phyloP scores from a whole-genome alignment of 2,888 invertebrate species.

The Temnothorax ravouxi region DNA sequence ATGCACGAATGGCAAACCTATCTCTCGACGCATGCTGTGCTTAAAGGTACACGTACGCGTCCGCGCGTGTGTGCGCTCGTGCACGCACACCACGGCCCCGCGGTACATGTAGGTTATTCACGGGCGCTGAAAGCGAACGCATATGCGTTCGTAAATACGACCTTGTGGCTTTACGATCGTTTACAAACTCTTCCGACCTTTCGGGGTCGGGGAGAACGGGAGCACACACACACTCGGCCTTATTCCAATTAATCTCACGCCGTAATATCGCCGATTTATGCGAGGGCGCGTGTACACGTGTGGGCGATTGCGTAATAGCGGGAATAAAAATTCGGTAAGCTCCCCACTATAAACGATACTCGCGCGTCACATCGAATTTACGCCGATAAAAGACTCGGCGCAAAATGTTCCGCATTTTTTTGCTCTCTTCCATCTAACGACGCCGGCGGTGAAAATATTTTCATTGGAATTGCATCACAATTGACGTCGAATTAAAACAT shows the following conservation, averaged over 20 bases:
- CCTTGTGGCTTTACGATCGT: constrained; percentile 77
- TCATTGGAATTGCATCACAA: not conserved
- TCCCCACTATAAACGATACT: not conserved
- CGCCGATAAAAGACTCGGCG: not conserved
- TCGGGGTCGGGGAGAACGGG: constrained; percentile 67
- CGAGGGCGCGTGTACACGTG: constrained; percentile 57
- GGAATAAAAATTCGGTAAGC: constrained; percentile 51
- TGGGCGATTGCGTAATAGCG: constrained; percentile 57
- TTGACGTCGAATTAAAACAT: not conserved
- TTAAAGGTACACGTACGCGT: not conserved
- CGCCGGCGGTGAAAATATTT: not conserved
- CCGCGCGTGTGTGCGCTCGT: not conserved
- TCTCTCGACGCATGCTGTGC: not conserved
- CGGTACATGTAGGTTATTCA: constrained; percentile 58
- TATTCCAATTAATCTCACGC: constrained; percentile 74
- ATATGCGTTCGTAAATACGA: constrained; percentile 77
- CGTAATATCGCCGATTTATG: constrained; percentile 76
- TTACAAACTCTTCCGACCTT: constrained; percentile 75
- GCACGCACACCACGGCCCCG: not conserved
- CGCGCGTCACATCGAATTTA: not conserved
- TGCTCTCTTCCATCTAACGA: not conserved
- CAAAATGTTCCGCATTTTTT: not conserved
- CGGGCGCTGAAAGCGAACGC: constrained; percentile 65
- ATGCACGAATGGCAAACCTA: no score
- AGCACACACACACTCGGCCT: constrained; percentile 17